Base-by-base conservation (phyloP, 2,888 invertebrate genomes). In the Macrosiphum euphorbiae region DNA sequence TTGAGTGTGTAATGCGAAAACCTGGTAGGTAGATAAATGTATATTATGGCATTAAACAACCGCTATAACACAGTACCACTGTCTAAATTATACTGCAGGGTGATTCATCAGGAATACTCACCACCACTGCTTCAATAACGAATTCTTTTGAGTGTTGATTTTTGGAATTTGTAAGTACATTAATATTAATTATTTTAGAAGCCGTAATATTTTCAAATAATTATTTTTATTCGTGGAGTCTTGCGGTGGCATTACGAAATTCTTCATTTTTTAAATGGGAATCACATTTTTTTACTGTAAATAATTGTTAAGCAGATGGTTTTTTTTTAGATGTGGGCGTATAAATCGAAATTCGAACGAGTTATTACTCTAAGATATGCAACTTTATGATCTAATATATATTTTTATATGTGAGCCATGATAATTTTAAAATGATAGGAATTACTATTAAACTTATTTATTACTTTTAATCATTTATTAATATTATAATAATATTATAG, bases 1-100 rank as follows among this genome's bases (percentile, higher is more conserved):
- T 47, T n/a, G 44, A 13, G 50, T 58, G 35, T n/a, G 1, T 67
- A 92, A 92, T 52, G 88, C 88, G 44, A 92, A 78, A 92, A 67
- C 67, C 52, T 24, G 47, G 61, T 28, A 52, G 28, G 52, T 92
- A 78, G 44, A 41, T 88, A 20, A 55, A 55, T 55, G 55, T 55
- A 88, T 78, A 92, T 55, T 28, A 61, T 28, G 7, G n/a, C 24
- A 41, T 47, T 16, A 16, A 52, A 78, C 28, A 90, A 44, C 44
- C 26, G 24, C n/a, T 78, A 24, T 78, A 24, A 58, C 20, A 55
- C 92, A 67, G 52, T 88, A 44, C 20, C 52, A 55, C 26, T 28
- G 47, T 92, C 44, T 91, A 85, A 11, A 84, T 84, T 24, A 11
- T 50, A 44, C 44, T 44, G 55, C 55, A 61, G 47, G 20, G 78